Evolutionary conservation across 2,113 vertebrate genomes (phyloP).

Genomic region (Polyodon spathula): DNA sequence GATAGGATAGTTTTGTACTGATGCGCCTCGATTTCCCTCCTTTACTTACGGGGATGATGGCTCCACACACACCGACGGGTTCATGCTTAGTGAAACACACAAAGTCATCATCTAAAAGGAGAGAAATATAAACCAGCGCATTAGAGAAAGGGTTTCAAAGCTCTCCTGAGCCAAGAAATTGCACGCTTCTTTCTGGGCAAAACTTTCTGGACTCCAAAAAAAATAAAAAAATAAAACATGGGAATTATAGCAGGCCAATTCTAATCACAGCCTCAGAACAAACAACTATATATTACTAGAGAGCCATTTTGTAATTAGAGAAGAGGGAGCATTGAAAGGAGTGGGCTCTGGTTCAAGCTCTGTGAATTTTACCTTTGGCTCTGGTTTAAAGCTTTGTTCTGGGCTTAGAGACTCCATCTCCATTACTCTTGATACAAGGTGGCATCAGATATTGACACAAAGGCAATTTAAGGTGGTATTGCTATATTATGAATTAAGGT

Average conservation of each 20-base stretch:
- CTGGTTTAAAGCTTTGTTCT: slow-evolving; percentile 22
- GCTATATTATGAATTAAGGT: slow-evolving; percentile 18
- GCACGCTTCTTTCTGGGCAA: too few species aligned
- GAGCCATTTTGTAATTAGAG: slow-evolving; percentile 21
- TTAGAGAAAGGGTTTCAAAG: too few species aligned
- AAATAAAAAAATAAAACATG: slow-evolving; percentile 11
- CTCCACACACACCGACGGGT: slow-evolving; percentile 83
- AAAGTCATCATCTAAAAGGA: slow-evolving; percentile 75
- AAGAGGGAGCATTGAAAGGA: slow-evolving; percentile 18
- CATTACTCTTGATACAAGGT: slow-evolving; percentile 14
- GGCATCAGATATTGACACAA: slow-evolving; percentile 24
- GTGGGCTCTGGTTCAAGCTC: slow-evolving; percentile 20
- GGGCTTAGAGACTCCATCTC: slow-evolving; percentile 15
- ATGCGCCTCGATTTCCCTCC: slow-evolving; percentile 3
- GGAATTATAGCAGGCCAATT: slow-evolving; percentile 6
- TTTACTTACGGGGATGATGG: slow-evolving; percentile 86
- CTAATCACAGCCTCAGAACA: slow-evolving; percentile 13
- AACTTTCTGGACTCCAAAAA: not conserved
- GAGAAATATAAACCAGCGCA: slow-evolving; percentile 20
- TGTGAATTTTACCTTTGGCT: slow-evolving; percentile 21
- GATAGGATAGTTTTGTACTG: too few species aligned
- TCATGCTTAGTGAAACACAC: slow-evolving; percentile 85
- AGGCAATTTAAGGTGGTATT: slow-evolving; percentile 24
- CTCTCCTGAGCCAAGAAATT: too few species aligned
- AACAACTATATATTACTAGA: slow-evolving; percentile 13